Base-by-base conservation (phyloP, 1,140 invertebrate species). In the Pemphigus obesinymphae region DNA sequence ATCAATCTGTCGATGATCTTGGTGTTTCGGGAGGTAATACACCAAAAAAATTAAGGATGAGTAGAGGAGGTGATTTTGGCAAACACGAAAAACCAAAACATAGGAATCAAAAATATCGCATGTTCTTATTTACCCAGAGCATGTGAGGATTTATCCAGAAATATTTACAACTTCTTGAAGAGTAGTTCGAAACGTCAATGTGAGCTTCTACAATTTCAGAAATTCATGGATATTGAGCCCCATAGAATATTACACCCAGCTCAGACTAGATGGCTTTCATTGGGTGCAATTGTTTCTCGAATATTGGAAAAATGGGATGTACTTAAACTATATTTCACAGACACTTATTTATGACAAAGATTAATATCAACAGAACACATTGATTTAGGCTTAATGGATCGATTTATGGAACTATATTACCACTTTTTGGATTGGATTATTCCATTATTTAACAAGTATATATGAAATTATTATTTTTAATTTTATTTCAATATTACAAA, bases 241-340 rank as follows among this genome's bases (percentile, higher is more conserved):
- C 82, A 85, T 76, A 84, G 85, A 83, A 58, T 86, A 8, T 43
- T 85, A 20, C 83, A 83, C 23, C 84, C 85, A 11, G 82, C 82
- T 31, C 84, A 85, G 82, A 86, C 85, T 10, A 63, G 85, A 78
- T 86, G 86, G 86, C 83, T 86, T 3, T 86, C 85, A 0, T 53
- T 85, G n/a, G 29, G 63, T 15, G 75, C 82, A 82, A 84, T 85
- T 1, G 84, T 86, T 20, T 61, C 83, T 15, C 34, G 84, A 73
- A 75, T 86, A 23, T 31, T 86, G 26, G 85, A 86, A 40, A 84
- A 85, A 55, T 85, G 84, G 83, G 83, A 84, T 4, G 82, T 84
- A 13, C 61, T 86, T 23, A 82, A 63, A 13, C 53, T 85, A 13
- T 86, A 82, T 83, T 85, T 85, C 58, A 6, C 58, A 13, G 31